Conservation (phyloP, 2,888 invertebrate genomes). For the Drosophila austrosaltans region DNA sequence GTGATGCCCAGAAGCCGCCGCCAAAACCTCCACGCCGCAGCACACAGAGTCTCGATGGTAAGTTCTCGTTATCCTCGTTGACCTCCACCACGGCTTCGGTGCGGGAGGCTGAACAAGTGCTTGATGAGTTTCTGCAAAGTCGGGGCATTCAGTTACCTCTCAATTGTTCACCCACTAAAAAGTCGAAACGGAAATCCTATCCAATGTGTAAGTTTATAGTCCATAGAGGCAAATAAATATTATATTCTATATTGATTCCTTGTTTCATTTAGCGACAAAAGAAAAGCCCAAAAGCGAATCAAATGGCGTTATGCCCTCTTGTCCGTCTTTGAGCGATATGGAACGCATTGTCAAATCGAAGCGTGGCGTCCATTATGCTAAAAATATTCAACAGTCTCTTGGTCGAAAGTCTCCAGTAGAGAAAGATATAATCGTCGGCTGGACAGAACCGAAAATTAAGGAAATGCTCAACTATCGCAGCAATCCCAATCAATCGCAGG, state of each 20-base stretch:
- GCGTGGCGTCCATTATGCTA: constrained; percentile 58
- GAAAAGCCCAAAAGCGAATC: constrained; percentile 45
- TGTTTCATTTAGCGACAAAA: constrained; percentile 48
- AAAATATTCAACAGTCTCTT: constrained; percentile 58
- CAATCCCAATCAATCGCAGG: constrained; percentile 56
- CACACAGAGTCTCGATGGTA: constrained; percentile 61
- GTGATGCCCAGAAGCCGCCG: constrained; percentile 68
- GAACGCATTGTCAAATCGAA: constrained; percentile 70
- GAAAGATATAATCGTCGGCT: constrained; percentile 66
- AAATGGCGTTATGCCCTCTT: constrained; percentile 53
- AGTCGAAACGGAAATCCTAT: constrained; percentile 68
- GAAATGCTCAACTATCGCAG: constrained; percentile 79
- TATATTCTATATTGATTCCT: constrained; percentile 22
- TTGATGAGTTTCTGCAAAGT: constrained; percentile 76
- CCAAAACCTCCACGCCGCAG: constrained; percentile 82
- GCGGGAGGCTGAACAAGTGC: constrained; percentile 77
- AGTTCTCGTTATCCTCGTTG: constrained; percentile 60
- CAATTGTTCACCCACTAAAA: constrained; percentile 25
- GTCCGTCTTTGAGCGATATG: constrained; percentile 78
- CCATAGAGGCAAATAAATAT: not conserved
- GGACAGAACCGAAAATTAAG: constrained; percentile 75
- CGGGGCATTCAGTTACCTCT: constrained; percentile 66
- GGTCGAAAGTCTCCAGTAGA: constrained; percentile 38
- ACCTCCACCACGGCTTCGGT: constrained; percentile 77
- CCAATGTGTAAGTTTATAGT: constrained; percentile 69